A percentile compares a stretch with the other conserved stretches of the same genome.
These are phyloP conservation scores for Pyrrhia umbra DNA, from an alignment of 2,888 invertebrate species.

Conservation along the genomic window DNA sequence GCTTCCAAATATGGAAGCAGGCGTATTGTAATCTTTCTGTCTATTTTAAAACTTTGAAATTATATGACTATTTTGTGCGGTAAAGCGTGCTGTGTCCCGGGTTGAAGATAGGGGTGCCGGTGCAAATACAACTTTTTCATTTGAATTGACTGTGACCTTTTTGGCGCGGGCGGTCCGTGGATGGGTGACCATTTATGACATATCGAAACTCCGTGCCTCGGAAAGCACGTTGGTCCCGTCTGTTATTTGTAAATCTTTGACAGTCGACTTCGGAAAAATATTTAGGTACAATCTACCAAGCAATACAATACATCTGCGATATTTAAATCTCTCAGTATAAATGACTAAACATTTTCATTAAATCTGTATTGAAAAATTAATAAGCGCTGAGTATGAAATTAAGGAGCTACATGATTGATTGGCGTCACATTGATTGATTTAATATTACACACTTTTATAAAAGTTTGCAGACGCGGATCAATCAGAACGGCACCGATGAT, in stretches of 20 bases:
- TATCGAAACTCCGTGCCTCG: too few relatives aligned
- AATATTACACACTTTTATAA: constrained; percentile 33
- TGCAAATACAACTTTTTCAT: too few relatives aligned
- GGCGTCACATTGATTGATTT: constrained; percentile 38
- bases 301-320: not conserved
- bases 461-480: constrained; percentile 41
- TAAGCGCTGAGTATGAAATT: constrained; percentile 13
- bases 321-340: constrained; percentile 19
- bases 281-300: not conserved
- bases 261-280: too few relatives aligned
- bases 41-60: not conserved
- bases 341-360: constrained; percentile 32
- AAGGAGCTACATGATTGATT: constrained; percentile 40
- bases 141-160: too few relatives aligned
- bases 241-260: too few relatives aligned
- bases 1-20: constrained; percentile 8
- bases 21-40: not conserved
- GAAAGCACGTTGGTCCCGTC: too few relatives aligned
- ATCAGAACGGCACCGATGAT: constrained; percentile 30
- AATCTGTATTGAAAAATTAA: constrained; percentile 15
- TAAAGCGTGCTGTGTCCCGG: too few relatives aligned
- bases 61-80: too few relatives aligned
- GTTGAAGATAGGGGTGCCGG: too few relatives aligned
- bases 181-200: too few relatives aligned
- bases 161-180: too few relatives aligned